These are phyloP conservation scores for Sebastiscus tertius DNA, from an alignment of 2,797 vertebrate genomes.

Conservation along the genomic window DNA sequence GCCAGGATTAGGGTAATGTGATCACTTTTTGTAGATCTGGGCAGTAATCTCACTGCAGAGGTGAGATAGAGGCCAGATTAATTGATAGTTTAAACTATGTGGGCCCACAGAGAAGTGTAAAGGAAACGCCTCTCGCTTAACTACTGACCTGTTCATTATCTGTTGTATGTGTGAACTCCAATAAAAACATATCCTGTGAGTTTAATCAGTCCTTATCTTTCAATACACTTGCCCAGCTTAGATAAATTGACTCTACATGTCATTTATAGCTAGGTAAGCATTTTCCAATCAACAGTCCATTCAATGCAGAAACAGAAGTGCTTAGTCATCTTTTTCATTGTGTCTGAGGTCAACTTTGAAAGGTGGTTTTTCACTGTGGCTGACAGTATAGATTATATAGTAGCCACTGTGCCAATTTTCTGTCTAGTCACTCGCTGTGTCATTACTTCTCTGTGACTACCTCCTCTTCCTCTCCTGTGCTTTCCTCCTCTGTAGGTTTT, in stretches of 20 bases:
- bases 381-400: background rate
- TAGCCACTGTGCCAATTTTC: background rate
- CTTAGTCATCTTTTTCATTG: slow-evolving; percentile 25
- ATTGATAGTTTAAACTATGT: background rate
- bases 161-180: slow-evolving; percentile 15
- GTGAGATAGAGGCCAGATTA: background rate
- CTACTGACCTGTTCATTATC: slow-evolving; percentile 13
- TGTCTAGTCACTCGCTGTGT: background rate
- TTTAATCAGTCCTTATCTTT: slow-evolving; percentile 56
- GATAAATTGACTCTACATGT: slow-evolving; percentile 13
- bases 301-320: slow-evolving; percentile 13
- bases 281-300: slow-evolving; percentile 35
- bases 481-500: slow-evolving; percentile 82
- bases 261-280: slow-evolving; percentile 15
- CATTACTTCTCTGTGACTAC: background rate
- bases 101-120: background rate
- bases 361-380: background rate
- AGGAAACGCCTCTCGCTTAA: background rate
- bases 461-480: background rate
- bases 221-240: slow-evolving; percentile 14
- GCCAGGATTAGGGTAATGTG: background rate
- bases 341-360: slow-evolving; percentile 10
- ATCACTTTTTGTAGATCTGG: background rate
- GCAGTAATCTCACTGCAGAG: background rate
- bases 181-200: slow-evolving; percentile 14